A percentile compares a stretch with the other conserved stretches of the same genome.
These are phyloP conservation scores for Alcedo atthis DNA, from an alignment of 2,797 vertebrate genomes.

Conservation along the genomic window DNA sequence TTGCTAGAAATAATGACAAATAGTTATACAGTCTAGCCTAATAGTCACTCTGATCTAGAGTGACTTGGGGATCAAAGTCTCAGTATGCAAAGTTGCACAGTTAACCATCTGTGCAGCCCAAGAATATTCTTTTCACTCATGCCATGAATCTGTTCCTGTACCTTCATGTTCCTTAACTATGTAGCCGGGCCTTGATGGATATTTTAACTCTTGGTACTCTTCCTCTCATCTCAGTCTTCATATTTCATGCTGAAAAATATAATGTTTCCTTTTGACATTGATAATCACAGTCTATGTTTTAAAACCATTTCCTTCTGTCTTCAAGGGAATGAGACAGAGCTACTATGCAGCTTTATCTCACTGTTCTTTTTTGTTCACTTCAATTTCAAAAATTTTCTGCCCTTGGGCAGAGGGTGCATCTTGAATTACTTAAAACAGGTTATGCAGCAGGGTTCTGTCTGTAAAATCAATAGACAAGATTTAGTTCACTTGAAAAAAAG, in stretches of 20 bases:
- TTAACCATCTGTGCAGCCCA: not conserved
- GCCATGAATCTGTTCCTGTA: not conserved
- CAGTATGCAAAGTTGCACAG: not conserved
- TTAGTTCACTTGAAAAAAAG: not conserved
- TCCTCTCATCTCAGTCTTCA: not conserved
- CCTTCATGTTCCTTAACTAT: not conserved
- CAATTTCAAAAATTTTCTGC: conserved; percentile 25
- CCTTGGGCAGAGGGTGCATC: not conserved
- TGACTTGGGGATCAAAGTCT: not conserved
- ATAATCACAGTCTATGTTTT: not conserved
- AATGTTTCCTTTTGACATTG: not conserved
- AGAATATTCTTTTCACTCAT: not conserved
- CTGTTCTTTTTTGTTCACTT: not conserved
- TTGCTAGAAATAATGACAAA: not conserved
- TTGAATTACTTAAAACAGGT: not conserved
- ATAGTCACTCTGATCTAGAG: not conserved
- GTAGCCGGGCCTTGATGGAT: not conserved
- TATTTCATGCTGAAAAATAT: not conserved
- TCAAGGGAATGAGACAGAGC: not conserved
- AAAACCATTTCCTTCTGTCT: conserved; percentile 1
- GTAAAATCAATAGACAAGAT: not conserved
- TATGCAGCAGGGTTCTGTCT: not conserved
- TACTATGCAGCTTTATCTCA: not conserved
- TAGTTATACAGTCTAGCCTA: not conserved
- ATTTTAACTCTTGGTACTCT: not conserved